Percentiles rank a stretch among this genome's conserved stretches.
phyloP scores from a whole-genome alignment of 2,888 invertebrate species.

The Hipparchia sbordonii region DNA sequence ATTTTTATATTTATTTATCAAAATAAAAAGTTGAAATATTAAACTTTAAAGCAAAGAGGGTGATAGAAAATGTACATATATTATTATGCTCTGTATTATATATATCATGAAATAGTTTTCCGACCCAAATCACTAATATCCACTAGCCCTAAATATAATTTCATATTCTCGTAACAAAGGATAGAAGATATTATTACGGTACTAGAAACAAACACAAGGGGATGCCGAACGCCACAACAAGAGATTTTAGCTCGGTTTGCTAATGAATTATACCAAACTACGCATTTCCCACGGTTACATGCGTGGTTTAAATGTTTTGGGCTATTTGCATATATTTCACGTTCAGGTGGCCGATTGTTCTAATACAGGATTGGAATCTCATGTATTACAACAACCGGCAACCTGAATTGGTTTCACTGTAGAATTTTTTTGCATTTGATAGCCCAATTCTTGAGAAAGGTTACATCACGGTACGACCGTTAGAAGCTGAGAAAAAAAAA shows the following conservation, averaged over 20 bases:
- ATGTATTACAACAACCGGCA: no score
- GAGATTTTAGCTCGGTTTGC: constrained; percentile 26
- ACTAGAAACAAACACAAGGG: constrained; percentile 17
- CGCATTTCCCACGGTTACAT: constrained; percentile 29
- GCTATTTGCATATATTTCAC: constrained; percentile 54
- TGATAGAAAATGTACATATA: no score
- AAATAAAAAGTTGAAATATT: no score
- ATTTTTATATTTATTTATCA: no score
- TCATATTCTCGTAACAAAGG: background rate
- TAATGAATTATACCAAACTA: constrained; percentile 29
- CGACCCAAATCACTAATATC: no score
- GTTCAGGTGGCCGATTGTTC: constrained; percentile 40
- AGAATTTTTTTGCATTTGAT: constrained; percentile 12
- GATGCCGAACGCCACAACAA: constrained; percentile 15
- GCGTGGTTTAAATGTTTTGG: constrained; percentile 46
- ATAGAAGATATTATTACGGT: background rate
- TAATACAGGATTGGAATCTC: constrained; percentile 26
- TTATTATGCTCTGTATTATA: no score
- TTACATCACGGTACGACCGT: no score
- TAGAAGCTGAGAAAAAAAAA: no score
- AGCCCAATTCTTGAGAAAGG: no score
- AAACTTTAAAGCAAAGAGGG: no score
- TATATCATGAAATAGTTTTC: no score
- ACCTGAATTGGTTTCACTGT: constrained; percentile 38
- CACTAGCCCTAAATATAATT: no score